Conservation (phyloP, 2,888 invertebrate genomes). For the Drosophila hamatofila region DNA sequence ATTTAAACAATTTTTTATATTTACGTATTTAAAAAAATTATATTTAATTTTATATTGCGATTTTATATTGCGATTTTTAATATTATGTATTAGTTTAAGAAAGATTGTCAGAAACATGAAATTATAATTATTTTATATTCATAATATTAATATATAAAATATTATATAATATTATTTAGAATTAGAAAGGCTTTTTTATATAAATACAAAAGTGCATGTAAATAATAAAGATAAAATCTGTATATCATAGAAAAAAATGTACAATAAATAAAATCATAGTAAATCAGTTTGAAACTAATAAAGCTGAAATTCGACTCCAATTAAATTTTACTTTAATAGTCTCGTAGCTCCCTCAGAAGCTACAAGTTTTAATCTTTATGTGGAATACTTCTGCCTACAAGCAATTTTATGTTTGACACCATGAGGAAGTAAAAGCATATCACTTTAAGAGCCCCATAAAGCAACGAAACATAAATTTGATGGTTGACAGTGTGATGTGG, state of each 20-base stretch:
- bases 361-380: not conserved
- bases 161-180: too few species aligned
- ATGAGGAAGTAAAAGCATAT: constrained; percentile 1
- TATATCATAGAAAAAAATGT: not conserved
- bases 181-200: not conserved
- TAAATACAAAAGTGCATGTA: not conserved
- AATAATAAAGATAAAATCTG: not conserved
- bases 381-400: not conserved
- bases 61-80: too few species aligned
- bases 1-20: too few species aligned
- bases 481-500: constrained; percentile 4
- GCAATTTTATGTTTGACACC: not conserved
- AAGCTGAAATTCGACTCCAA: not conserved
- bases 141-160: too few species aligned
- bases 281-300: not conserved
- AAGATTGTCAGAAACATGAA: too few species aligned
- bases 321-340: not conserved
- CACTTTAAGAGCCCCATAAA: constrained; percentile 1
- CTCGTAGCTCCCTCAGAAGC: not conserved
- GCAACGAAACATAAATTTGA: not conserved
- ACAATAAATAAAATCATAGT: not conserved
- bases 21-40: too few species aligned
- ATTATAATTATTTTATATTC: too few species aligned
- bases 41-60: too few species aligned
- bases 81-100: too few species aligned